Conservation (phyloP, 2,888 invertebrate species). For the Geophilus truncorum region DNA sequence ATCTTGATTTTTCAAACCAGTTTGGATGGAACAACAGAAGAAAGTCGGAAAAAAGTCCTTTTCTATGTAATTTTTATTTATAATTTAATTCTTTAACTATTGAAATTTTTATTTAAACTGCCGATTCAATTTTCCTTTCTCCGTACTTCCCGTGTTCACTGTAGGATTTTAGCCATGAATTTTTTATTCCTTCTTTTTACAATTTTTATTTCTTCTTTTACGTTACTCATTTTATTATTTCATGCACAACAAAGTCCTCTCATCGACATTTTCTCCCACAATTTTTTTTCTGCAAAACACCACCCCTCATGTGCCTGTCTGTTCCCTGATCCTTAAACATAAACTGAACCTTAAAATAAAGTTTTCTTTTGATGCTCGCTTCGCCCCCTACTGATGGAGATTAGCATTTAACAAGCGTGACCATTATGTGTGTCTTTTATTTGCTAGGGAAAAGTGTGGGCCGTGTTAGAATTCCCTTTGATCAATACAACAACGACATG, state of each 20-base stretch:
- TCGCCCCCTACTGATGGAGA: neutral
- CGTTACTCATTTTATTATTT: neutral
- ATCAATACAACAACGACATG: neutral
- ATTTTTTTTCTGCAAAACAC: neutral
- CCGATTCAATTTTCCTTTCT: too few relatives aligned
- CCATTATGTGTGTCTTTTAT: neutral
- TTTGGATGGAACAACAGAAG: too few relatives aligned
- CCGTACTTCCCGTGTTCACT: too few relatives aligned
- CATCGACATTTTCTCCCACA: neutral
- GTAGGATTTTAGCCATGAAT: too few relatives aligned
- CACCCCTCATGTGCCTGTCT: neutral
- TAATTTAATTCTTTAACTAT: too few relatives aligned
- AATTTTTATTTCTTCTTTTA: neutral
- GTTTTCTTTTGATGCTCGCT: neutral
- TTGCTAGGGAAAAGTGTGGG: neutral
- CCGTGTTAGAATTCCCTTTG: neutral
- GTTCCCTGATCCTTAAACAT: neutral
- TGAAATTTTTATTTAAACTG: too few relatives aligned
- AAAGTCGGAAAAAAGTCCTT: too few relatives aligned
- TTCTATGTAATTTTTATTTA: too few relatives aligned
- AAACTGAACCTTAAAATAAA: neutral
- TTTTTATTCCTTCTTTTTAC: too few relatives aligned
- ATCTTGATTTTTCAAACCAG: too few relatives aligned
- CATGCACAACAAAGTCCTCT: neutral
- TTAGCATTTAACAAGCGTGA: conserved; percentile 17